Evolutionary conservation across 1,140 invertebrate genomes (phyloP).

Genomic region (Cotesia glomerata): DNA sequence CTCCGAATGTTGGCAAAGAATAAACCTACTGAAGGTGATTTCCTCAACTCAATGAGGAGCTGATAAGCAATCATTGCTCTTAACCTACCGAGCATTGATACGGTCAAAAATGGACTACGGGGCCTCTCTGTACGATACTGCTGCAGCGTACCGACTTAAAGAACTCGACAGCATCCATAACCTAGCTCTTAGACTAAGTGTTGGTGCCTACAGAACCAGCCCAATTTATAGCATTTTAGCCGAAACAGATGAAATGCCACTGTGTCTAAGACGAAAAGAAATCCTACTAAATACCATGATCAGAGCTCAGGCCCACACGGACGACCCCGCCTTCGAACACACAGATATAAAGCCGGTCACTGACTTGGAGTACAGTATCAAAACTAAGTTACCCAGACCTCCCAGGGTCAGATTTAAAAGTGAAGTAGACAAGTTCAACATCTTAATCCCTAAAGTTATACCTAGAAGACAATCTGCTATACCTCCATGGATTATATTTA

Average conservation of each 20-base stretch:
- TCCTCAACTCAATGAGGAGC: slow-evolving; percentile 5
- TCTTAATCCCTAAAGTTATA: too few relatives aligned
- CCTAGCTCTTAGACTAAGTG: background rate
- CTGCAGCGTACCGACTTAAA: background rate
- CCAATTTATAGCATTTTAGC: background rate
- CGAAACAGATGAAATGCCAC: slow-evolving; percentile 1
- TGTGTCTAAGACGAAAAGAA: background rate
- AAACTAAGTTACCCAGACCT: too few relatives aligned
- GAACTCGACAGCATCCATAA: background rate
- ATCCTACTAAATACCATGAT: background rate
- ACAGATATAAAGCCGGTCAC: too few relatives aligned
- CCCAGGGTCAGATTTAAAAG: too few relatives aligned
- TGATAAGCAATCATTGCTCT: background rate
- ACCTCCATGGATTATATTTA: too few relatives aligned
- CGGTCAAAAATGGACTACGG: slow-evolving; percentile 18
- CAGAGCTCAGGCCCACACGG: background rate
- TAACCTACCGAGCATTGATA: slow-evolving; percentile 1
- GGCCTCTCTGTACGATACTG: background rate
- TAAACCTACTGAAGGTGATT: slow-evolving; percentile 1
- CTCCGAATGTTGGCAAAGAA: background rate
- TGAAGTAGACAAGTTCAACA: too few relatives aligned
- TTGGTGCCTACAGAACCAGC: slow-evolving; percentile 23
- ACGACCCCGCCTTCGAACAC: background rate
- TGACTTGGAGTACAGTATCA: too few relatives aligned
- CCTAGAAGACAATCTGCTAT: background rate